Evolutionary conservation across 1,140 invertebrate genomes (phyloP), one percentile per base, ranked within the genome.

Genomic region (Trichogramma pretiosum): DNA sequence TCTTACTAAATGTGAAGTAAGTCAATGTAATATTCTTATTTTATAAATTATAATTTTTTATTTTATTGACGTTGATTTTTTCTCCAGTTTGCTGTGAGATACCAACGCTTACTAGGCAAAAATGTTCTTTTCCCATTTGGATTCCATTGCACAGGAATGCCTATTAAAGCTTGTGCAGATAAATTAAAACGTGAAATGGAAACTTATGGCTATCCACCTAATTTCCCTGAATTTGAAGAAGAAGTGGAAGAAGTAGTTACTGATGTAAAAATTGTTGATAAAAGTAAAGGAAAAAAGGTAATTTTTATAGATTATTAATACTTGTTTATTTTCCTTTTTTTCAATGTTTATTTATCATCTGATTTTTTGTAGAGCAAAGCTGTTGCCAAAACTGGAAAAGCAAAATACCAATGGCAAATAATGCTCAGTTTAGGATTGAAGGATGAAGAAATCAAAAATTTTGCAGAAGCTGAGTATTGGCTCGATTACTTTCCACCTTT

Each of bases 401-500:
- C 84, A 1, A 98, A 95, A 68, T 99, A 89, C 65, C 97, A 99
- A 63, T 99, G 96, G 96, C 86, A 98, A 68, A 99, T 99, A 39
- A 99, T 99, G 97, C 74, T 86, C 64, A 86, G 87, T 64, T 70
- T 99, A 38, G 95, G 94, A 0, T 68, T 99, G 3, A 62, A 75
- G 26, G 85, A 99, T 62, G 82, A 89, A 39, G 93, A 99, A 66
- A 99, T 99, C 43, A 80, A 81, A 53, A 78, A 87, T 41, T 99
- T 99, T 80, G 84, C 93, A 22, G 83, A 98, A 75, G 78, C 88
- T 13, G 67, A 77, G 41, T 81, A 97, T 68, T 99, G 97, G 97
- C 73, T 97, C 0, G 79, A 89, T 44, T 98, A 98, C 70, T 99
- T 99, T 67, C 96, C 97, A 54, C 92, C 91, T 16, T 72, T 85